Conservation (phyloP, 2,888 invertebrate genomes). For the Tetragnatha montana region DNA sequence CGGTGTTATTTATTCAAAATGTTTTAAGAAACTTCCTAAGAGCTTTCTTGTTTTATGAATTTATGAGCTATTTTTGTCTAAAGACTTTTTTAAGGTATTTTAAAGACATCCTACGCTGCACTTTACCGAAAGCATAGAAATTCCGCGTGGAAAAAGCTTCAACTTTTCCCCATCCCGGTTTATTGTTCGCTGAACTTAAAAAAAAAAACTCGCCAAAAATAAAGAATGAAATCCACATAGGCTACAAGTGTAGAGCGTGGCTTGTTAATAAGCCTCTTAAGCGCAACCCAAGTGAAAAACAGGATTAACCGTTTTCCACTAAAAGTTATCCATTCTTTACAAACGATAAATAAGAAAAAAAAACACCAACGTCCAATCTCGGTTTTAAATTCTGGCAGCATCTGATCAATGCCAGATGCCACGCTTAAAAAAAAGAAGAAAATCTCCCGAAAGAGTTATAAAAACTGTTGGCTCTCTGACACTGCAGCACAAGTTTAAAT, state of each 20-base stretch:
- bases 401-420: conserved; percentile 45
- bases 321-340: background rate
- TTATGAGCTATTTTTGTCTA: too few relatives aligned
- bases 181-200: background rate
- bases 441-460: conserved; percentile 30
- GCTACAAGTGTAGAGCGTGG: background rate
- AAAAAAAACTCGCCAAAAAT: background rate
- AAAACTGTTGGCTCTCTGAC: conserved; percentile 18
- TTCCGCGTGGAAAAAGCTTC: too few relatives aligned
- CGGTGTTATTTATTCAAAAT: too few relatives aligned
- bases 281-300: conserved; percentile 10
- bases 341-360: conserved; percentile 9
- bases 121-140: too few relatives aligned
- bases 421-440: conserved; percentile 9
- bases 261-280: conserved; percentile 30
- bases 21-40: too few relatives aligned
- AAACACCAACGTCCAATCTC: conserved; percentile 19
- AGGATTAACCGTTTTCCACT: conserved; percentile 15
- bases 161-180: too few relatives aligned
- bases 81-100: too few relatives aligned
- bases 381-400: conserved; percentile 42
- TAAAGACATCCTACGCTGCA: too few relatives aligned
- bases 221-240: background rate
- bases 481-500: conserved; percentile 48
- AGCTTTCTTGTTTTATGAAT: too few relatives aligned